These are phyloP conservation scores for Chaetoderma sp. DNA, from an alignment of 2,888 invertebrate genomes.

Conservation along the genomic window DNA sequence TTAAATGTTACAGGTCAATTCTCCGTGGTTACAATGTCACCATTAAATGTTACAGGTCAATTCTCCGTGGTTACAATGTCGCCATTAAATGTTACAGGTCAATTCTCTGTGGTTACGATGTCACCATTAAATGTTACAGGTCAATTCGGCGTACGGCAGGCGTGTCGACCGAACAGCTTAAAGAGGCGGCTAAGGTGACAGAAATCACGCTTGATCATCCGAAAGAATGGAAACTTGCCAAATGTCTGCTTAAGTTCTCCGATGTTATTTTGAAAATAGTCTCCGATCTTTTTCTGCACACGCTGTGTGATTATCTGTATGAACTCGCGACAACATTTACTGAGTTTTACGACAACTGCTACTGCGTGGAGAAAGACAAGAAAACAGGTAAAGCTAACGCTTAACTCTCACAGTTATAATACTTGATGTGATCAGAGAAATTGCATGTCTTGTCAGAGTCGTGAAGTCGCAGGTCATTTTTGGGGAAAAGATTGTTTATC, in stretches of 20 bases:
- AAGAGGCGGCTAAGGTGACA: conserved; percentile 75
- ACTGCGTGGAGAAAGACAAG: conserved; percentile 92
- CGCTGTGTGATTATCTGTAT: conserved; percentile 94
- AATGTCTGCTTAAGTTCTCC: conserved; percentile 80
- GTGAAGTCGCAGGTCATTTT: too few species aligned
- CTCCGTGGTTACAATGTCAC: too few species aligned
- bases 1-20: too few species aligned
- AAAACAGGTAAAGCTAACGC: conserved; percentile 72
- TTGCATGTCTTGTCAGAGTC: too few species aligned
- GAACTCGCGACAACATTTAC: conserved; percentile 92
- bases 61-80: too few species aligned
- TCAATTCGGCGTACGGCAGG: conserved; percentile 71
- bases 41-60: too few species aligned
- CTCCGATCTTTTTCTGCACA: conserved; percentile 85
- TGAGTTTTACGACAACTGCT: conserved; percentile 98
- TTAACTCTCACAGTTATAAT: too few species aligned
- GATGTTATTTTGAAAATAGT: conserved; percentile 87
- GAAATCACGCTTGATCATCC: conserved; percentile 85
- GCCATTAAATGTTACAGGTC: too few species aligned
- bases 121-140: too few species aligned
- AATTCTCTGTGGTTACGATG: too few species aligned
- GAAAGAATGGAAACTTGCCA: conserved; percentile 94
- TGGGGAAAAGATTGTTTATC: too few species aligned
- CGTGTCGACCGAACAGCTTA: conserved; percentile 71
- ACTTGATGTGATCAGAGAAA: too few species aligned